These are phyloP conservation scores for Seriola quinqueradiata DNA, from an alignment of 2,113 vertebrate genomes.

Conservation along the genomic window DNA sequence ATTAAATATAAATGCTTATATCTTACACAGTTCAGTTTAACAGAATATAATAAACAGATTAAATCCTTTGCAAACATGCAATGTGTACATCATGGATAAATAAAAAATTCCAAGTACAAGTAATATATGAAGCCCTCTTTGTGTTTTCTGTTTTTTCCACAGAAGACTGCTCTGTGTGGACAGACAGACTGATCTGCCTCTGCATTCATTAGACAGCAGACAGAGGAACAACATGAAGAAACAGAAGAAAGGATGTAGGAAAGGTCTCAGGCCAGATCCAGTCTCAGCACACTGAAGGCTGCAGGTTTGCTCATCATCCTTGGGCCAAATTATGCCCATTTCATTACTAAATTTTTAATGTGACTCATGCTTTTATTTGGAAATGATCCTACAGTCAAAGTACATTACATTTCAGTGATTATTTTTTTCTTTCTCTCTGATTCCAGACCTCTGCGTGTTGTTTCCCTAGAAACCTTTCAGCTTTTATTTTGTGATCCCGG, in stretches of 20 bases:
- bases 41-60: background rate
- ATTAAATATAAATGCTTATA: background rate
- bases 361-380: background rate
- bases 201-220: background rate
- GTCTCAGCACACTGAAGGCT: background rate
- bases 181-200: background rate
- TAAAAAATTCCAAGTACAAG: no score
- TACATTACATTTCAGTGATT: background rate
- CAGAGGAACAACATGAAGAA: background rate
- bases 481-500: slow-evolving; percentile 20
- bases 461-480: background rate
- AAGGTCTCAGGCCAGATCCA: background rate
- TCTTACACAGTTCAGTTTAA: background rate
- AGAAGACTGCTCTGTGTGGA: background rate
- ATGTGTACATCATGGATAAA: no score
- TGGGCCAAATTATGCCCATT: background rate
- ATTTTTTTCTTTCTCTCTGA: background rate
- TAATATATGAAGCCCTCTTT: no score
- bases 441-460: background rate
- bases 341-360: slow-evolving; percentile 1
- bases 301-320: background rate
- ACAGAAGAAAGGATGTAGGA: background rate
- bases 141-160: no score
- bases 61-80: no score
- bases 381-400: background rate